Evolutionary conservation across 1,140 invertebrate genomes (phyloP), one percentile per base, ranked within the genome.

Genomic region (Drosophila obscura): DNA sequence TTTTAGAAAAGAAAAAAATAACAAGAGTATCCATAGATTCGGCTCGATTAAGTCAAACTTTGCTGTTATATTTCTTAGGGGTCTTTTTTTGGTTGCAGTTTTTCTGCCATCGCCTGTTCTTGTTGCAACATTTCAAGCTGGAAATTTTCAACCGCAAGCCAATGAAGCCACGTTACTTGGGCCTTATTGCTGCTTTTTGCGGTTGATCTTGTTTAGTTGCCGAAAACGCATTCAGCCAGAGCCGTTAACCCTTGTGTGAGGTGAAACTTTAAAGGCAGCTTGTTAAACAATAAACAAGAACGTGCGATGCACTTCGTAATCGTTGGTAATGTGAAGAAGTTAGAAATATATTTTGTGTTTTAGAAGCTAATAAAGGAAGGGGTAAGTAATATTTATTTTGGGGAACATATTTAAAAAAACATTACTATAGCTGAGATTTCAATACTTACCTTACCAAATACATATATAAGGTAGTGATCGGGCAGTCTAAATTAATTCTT

Each of bases 81-180:
- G 35, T 43, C 31, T 46, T 67, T 50, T 51, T 35, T 28, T 49
- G 35, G 15, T 35, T 31, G 43, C 49, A 45, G 57, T 39, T 73
- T 80, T 80, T 69, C 39, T 60, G 60, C 58, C 77, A 46, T 52
- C 48, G 66, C 61, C 56, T 51, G 73, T 81, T 81, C 80, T 83
- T 73, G 77, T 82, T 82, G 80, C 80, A 83, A 83, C 75, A 82
- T 75, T 81, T 83, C 35, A 2, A 13, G 35, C 35, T 39, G 35
- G 35, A 13, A 35, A n/a, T n/a, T n/a, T n/a, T n/a, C n/a, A n/a
- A 75, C 75, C 75, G 69, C 80, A 69, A 71, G 57, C 69, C 69
- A 73, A 74, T 60, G 71, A 74, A 75, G 72, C 73, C 63, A 58
- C 66, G 57, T 66, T 58, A 28, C 56, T 53, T 26, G 26, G 35